Base-by-base conservation (phyloP, 2,797 vertebrate genomes). In the Alosa sapidissima region DNA sequence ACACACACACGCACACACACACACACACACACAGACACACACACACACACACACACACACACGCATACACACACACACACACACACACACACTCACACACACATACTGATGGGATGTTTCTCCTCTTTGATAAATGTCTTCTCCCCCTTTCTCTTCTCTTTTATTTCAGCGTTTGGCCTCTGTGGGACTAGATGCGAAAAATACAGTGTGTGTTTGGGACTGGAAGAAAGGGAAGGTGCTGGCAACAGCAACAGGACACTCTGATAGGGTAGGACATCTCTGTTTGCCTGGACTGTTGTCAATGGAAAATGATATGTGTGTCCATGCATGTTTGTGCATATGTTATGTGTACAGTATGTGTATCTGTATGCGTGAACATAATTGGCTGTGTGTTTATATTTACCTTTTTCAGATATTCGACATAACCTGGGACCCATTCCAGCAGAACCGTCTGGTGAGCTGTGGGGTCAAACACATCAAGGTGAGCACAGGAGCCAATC, bases 401-500 rank as follows among this genome's bases (percentile, higher is more conserved):
- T 58, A 21, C 6, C 3, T 48, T 1, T 87, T 82, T 91, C 95
- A 99, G 98, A 97, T 99, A 93, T 99, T 99, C 19, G 98, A 99
- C 89, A 95, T 99, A 90, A 95, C 96, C 87, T 99, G 98, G 98
- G 98, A 99, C 91, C 96, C 96, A 0, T 92, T 96, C 93, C 96
- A 97, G 89, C 93, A 95, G 81, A 95, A 95, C 87, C 95, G 97
- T 88, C 93, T 98, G 58, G 96, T 98, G 91, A 99, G 97, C 96
- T 99, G 98, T 88, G 98, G 98, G 84, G 98, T 99, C 88, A 99
- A 99, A 90, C 98, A 99, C 92, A 99, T 99, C 92, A 99, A 99
- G 97, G 98, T 99, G 94, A 95, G 93, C 5, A 1, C 55, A 45
- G 33, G 36, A 51, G 41, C 28, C 83, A 49, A 33, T 21, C 24